Base-by-base conservation (phyloP, 1,140 invertebrate genomes). In the Achatina immaculata region DNA sequence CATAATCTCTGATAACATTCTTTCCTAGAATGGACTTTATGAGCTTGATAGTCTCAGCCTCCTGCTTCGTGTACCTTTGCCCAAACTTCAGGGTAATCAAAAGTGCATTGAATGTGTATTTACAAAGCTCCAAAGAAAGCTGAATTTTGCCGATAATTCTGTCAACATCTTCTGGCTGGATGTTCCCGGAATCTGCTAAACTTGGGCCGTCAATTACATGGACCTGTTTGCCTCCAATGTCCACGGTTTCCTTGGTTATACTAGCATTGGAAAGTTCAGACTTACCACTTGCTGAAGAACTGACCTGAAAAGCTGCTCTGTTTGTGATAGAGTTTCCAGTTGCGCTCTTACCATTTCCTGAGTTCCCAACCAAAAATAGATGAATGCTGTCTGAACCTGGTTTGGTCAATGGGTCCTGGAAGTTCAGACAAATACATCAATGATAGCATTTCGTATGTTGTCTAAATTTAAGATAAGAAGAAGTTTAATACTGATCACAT, bases 41-140 rank as follows among this genome's bases (percentile, higher is more conserved):
- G 21, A 73, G 0, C n/a, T 21, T 48, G 11, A 73, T 48, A 48
- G 71, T 31, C 1, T 73, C 43, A n/a, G 28, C 21, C 31, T 73
- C 71, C 28, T 73, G 38, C 14, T 45, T 45, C 21, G 71, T 73
- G 48, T 48, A 73, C 9, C 45, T 3, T 14, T 45, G 1, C 34
- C 42, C 71, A 73, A 45, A 73, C 34, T 48, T 73, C 71, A 73
- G 16, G n/a, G 48, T 28, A 34, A 73, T 73, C 31, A 73, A 45
- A 48, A 73, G 28, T 28, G 71, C 58, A 62, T n/a, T 62, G 31
- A 62, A 62, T 31, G 1, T 9, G 31, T 34, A 62, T 14, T 62
- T 62, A 31, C 58, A 62, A 62, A 62, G 58, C 31, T 62, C 16
- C 16, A 62, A 62, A 34, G 58, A 62, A 0, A 31, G n/a, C 9